Evolutionary conservation across 1,140 invertebrate species (phyloP), one percentile per base, ranked within the genome.

Genomic region (Ectropis grisescens): DNA sequence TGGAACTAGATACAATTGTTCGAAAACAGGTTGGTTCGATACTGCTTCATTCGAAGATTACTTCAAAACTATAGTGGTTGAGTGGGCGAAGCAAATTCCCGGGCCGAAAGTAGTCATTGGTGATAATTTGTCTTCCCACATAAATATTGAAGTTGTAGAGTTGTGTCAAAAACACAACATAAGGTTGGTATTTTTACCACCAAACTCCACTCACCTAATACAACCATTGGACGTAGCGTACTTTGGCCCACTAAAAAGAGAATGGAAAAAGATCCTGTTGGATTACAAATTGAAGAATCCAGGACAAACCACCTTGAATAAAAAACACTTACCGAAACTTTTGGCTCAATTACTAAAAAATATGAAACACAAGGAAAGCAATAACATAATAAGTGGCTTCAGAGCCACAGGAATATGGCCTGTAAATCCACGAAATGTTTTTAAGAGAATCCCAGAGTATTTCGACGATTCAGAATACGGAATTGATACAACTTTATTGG

Each of bases 401-500:
- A 32, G 22, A 39, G 47, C 54, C 9, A 60, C 65, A 33, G 65
- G 53, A 7, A 50, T 68, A 16, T 67, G 37, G 37, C 61, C 61
- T 4, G 42, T 54, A 29, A 44, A 65, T 42, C 41, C 41, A 9
- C 15, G 31, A 47, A 37, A 42, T 16, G 61, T 68, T 15, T 59
- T 62, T 7, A 55, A 66, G 19, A 39, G 37, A 27, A 57, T 59
- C 13, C 41, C 41, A 16, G 41, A 39, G 15, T 19, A 30, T 35
- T 26, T 23, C 24, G 35, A 34, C 9, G 29, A 25, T 13, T 15
- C 13, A 24, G 2, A 9, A 10, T 44, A 44, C 24, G 14, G 15
- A 15, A 30, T 38, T 11, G 41, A 44, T 30, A 8, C 23, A 25
- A 13, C 31, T 11, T 16, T 44, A 13, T 5, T 44, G 19, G 41